Conservation (phyloP, 2,797 vertebrate genomes). For the Brachyrhaphis roseni region DNA sequence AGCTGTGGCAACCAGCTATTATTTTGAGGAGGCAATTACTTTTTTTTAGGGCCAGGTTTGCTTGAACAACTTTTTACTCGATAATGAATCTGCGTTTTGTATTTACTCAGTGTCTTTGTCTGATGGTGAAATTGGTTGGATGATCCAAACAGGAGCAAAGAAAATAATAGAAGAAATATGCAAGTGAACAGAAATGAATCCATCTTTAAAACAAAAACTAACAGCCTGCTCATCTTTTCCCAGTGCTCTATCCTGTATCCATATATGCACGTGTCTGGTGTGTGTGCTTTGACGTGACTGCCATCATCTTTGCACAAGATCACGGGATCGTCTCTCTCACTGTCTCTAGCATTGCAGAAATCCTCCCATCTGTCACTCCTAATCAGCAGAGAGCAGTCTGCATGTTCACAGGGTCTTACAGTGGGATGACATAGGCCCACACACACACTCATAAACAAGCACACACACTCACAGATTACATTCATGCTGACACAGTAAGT, state of each 20-base stretch:
- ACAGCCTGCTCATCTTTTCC: constrained; percentile 46
- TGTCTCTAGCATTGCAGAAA: constrained; percentile 62
- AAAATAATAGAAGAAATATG: background rate
- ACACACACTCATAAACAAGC: constrained; percentile 7
- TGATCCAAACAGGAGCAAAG: background rate
- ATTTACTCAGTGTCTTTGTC: background rate
- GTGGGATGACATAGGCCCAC: constrained; percentile 37
- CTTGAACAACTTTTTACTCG: background rate
- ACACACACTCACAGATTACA: constrained; percentile 46
- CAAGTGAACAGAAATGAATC: background rate
- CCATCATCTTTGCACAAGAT: constrained; percentile 60
- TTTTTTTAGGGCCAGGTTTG: background rate
- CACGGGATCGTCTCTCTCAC: constrained; percentile 57
- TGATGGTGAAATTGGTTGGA: background rate
- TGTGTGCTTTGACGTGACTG: constrained; percentile 39
- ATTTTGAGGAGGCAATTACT: background rate
- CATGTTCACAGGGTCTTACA: constrained; percentile 63
- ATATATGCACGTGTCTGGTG: constrained; percentile 45
- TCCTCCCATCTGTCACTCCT: constrained; percentile 75
- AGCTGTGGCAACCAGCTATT: background rate
- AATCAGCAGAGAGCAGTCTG: constrained; percentile 73
- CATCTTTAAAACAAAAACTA: constrained; percentile 15
- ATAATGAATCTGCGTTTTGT: background rate
- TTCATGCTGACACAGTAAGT: constrained; percentile 62
- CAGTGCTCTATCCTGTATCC: constrained; percentile 37